A percentile compares a stretch with the other conserved stretches of the same genome.
phyloP scores from a whole-genome alignment of 1,140 invertebrate species.

The Anagrus nilaparvatae region DNA sequence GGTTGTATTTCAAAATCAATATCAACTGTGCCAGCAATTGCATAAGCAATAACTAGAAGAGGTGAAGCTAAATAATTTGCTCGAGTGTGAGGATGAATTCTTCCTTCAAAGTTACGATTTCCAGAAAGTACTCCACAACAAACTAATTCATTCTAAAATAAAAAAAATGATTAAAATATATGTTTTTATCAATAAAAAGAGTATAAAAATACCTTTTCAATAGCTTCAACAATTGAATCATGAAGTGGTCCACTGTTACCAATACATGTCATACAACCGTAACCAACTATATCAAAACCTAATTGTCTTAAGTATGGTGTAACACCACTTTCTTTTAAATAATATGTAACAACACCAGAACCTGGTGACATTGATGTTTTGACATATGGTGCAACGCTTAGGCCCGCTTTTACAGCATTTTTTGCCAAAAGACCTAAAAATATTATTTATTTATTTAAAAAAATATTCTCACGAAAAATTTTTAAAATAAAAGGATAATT shows the following conservation, averaged over 20 bases:
- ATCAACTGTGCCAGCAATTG: constrained; percentile 84
- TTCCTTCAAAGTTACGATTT: constrained; percentile 95
- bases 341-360: constrained; percentile 95
- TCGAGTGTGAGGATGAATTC: constrained; percentile 90
- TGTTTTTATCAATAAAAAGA: neutral
- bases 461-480: no score
- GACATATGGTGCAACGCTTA: constrained; percentile 83
- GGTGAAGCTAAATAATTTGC: constrained; percentile 97
- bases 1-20: constrained; percentile 91
- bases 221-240: constrained; percentile 81
- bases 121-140: constrained; percentile 92
- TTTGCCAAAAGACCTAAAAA: constrained; percentile 79
- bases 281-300: constrained; percentile 92
- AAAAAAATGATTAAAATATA: constrained; percentile 7
- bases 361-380: constrained; percentile 96
- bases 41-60: constrained; percentile 91
- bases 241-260: constrained; percentile 93
- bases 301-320: constrained; percentile 75
- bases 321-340: constrained; percentile 80
- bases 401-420: constrained; percentile 87
- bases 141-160: constrained; percentile 71
- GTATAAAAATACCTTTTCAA: constrained; percentile 66
- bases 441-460: no score
- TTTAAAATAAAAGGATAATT: no score
- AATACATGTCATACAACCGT: constrained; percentile 98